phyloP scores from a whole-genome alignment of 1,140 invertebrate species.

The Achatina immaculata region DNA sequence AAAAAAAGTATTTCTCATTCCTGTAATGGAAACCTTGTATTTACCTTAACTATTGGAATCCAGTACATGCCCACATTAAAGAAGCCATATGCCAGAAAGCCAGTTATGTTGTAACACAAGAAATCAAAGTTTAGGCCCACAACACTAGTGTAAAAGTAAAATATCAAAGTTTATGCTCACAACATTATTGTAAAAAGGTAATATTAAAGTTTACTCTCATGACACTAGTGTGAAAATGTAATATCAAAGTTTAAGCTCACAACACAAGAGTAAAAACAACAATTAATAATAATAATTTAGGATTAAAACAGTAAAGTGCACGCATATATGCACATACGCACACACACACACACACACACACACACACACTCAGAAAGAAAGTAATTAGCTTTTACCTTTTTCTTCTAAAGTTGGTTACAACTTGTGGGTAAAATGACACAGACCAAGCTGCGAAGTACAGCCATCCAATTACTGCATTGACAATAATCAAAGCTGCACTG shows the following conservation, averaged over 20 bases:
- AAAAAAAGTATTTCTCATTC: too few relatives aligned
- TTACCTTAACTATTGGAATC: constrained; percentile 84
- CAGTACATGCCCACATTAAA: constrained; percentile 96
- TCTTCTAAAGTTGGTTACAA: constrained; percentile 88
- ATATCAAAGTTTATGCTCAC: too few relatives aligned
- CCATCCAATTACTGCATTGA: constrained; percentile 94
- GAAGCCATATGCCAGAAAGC: constrained; percentile 91
- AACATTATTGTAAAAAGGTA: too few relatives aligned
- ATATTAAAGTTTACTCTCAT: constrained; percentile 97
- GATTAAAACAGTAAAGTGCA: too few relatives aligned
- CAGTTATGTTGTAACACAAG: constrained; percentile 90
- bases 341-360: too few relatives aligned
- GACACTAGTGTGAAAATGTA: constrained; percentile 78
- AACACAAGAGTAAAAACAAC: too few relatives aligned
- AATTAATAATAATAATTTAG: too few relatives aligned
- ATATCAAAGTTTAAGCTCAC: too few relatives aligned
- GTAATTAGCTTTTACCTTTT: constrained; percentile 88
- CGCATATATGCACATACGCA: too few relatives aligned
- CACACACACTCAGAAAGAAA: too few relatives aligned
- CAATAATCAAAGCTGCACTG: constrained; percentile 68
- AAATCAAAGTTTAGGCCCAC: constrained; percentile 98
- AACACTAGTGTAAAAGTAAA: constrained; percentile 78
- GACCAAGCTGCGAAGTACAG: constrained; percentile 98
- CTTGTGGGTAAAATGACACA: constrained; percentile 98
- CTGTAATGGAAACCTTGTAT: neutral